phyloP scores from a whole-genome alignment of 1,140 invertebrate species.

The Sweltsa coloradensis region DNA sequence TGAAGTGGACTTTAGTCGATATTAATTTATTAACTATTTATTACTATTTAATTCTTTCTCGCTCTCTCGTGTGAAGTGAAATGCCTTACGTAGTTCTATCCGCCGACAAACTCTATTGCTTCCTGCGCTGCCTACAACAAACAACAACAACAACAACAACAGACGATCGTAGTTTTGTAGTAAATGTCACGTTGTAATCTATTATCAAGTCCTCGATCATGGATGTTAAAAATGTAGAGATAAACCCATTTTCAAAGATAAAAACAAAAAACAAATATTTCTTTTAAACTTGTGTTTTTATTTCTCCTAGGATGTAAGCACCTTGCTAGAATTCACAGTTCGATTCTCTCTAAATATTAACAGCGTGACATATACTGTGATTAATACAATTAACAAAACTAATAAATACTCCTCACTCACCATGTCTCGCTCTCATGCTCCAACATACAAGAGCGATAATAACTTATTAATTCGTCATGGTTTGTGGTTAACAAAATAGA shows the following conservation, averaged over 20 bases:
- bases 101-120: background rate
- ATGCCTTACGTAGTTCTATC: background rate
- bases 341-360: background rate
- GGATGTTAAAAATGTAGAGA: background rate
- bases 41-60: background rate
- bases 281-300: slow-evolving; percentile 3
- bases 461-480: background rate
- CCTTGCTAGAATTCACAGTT: background rate
- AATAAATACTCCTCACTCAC: background rate
- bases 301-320: background rate
- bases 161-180: background rate
- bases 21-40: background rate
- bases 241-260: background rate
- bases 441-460: background rate
- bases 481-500: background rate
- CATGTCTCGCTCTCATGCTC: background rate
- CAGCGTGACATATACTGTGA: slow-evolving; percentile 10
- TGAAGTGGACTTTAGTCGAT: background rate
- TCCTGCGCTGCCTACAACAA: background rate
- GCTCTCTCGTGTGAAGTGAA: background rate
- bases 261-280: background rate
- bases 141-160: background rate
- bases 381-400: background rate
- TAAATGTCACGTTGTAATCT: slow-evolving; percentile 12
- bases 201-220: background rate